Evolutionary conservation across 2,113 vertebrate genomes (phyloP), one percentile per base, ranked within the genome.

Genomic region (Zapus hudsonius): DNA sequence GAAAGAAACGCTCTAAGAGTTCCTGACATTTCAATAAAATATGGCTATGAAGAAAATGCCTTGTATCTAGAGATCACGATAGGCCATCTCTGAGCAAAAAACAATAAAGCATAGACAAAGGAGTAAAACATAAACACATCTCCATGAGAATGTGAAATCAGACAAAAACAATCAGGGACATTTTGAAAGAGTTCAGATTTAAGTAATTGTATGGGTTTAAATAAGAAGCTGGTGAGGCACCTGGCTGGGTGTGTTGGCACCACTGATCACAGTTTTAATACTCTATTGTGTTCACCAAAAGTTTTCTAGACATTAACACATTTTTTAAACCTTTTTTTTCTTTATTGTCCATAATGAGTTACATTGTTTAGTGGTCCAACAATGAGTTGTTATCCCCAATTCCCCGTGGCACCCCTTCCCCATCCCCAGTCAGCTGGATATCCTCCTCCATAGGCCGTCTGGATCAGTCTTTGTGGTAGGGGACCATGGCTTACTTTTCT

Each of bases 21-120:
- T 93, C 97, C 92, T 97, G 97, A 97, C 89, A 97, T 98, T 98
- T 98, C 96, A 98, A 95, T 98, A 97, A 98, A 97, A 97, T 97
- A 95, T 89, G 87, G 89, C 96, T 98, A 97, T 96, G 96, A 96
- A 97, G 95, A 97, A 97, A 98, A 98, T 96, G 76, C 52, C 89
- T 97, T 73, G 57, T 92, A 95, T 97, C 96, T 97, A 96, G 95
- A 96, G 85, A 96, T 95, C 93, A 96, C 93, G 85, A 22, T 93
- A 97, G 95, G 89, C 70, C 95, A 95, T 94, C 1, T 40, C 89
- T 91, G 95, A 97, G 94, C 72, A 89, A 95, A 89, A 95, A 98
- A 97, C 80, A 97, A 95, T 95, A 96, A 96, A 95, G 80, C 57
- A 90, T 93, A 97, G 66, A 40, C 69, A 95, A 75, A 86, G 79